A percentile compares a stretch with the other conserved stretches of the same genome.
Evolutionary conservation across 2,888 invertebrate genomes (phyloP).

Genomic region (Timema podura): DNA sequence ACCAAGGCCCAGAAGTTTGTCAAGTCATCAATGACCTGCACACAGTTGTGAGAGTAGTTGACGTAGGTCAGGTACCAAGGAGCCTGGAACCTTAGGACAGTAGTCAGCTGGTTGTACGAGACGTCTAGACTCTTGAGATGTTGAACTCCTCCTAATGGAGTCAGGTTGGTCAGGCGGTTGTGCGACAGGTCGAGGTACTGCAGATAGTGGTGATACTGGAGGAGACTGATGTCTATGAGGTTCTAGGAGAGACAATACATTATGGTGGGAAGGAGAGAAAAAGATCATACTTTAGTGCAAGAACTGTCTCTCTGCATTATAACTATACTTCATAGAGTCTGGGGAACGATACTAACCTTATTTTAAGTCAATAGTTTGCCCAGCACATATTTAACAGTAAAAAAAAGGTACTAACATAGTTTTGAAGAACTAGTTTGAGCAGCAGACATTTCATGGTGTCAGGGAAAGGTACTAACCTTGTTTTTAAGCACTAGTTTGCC

Average conservation of each 20-base stretch:
- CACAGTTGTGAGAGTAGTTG: slow-evolving; percentile 55
- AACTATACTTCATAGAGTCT: too few relatives aligned
- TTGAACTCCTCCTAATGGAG: slow-evolving; percentile 50
- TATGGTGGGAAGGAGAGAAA: too few relatives aligned
- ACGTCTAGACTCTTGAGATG: slow-evolving; percentile 57
- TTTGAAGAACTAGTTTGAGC: too few relatives aligned
- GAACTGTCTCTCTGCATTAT: too few relatives aligned
- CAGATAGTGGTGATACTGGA: slow-evolving; percentile 54
- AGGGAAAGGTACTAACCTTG: too few relatives aligned
- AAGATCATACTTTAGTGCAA: too few relatives aligned
- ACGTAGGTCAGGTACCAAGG: slow-evolving; percentile 60
- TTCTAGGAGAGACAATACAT: slow-evolving; percentile 42
- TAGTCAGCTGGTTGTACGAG: slow-evolving; percentile 51
- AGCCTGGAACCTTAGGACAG: slow-evolving; percentile 53
- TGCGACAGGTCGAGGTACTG: slow-evolving; percentile 57
- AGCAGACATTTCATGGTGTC: too few relatives aligned
- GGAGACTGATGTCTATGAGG: slow-evolving; percentile 49
- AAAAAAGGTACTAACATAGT: too few relatives aligned
- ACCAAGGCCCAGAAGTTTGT: slow-evolving; percentile 59
- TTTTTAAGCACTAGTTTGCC: too few relatives aligned
- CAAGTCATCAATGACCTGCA: slow-evolving; percentile 52
- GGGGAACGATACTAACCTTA: too few relatives aligned
- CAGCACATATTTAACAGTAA: too few relatives aligned
- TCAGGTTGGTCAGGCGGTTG: slow-evolving; percentile 52
- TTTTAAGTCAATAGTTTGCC: too few relatives aligned